A percentile compares a stretch with the other conserved stretches of the same genome.
phyloP scores from a whole-genome alignment of 1,140 invertebrate species.

The Armadillidium nasatum region DNA sequence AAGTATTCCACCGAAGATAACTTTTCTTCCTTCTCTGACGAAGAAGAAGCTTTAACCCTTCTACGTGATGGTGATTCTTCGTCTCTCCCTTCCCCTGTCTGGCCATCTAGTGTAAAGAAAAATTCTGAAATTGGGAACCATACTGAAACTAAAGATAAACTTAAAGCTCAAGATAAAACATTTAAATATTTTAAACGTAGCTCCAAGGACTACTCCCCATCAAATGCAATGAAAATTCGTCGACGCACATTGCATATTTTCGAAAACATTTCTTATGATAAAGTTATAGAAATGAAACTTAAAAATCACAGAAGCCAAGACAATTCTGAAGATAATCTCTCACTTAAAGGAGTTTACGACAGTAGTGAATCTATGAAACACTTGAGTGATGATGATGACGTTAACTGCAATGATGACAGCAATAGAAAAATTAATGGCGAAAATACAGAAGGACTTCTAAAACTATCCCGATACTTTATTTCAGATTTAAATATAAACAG shows the following conservation, averaged over 20 bases:
- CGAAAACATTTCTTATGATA: slow-evolving; percentile 36
- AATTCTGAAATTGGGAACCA: neutral
- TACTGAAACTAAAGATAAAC: slow-evolving; percentile 23
- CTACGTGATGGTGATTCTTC: neutral
- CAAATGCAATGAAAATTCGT: slow-evolving; percentile 1
- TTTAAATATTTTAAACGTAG: slow-evolving; percentile 29
- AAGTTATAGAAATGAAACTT: neutral
- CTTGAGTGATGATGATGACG: neutral
- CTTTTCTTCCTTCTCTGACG: neutral
- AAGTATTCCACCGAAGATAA: slow-evolving; percentile 24
- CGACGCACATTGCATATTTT: slow-evolving; percentile 40
- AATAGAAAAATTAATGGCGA: too few species aligned
- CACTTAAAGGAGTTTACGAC: neutral
- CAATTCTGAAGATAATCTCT: slow-evolving; percentile 1
- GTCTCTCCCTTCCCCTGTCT: neutral
- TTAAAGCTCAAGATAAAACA: slow-evolving; percentile 28
- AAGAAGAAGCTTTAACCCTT: neutral
- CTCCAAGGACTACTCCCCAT: neutral
- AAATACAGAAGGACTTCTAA: too few species aligned
- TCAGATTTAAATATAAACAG: too few species aligned
- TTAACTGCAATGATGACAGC: too few species aligned
- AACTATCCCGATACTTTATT: too few species aligned
- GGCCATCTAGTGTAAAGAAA: neutral
- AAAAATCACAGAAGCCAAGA: neutral
- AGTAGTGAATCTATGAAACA: neutral